phyloP scores from a whole-genome alignment of 2,888 invertebrate genomes.

The Buathra laborator region DNA sequence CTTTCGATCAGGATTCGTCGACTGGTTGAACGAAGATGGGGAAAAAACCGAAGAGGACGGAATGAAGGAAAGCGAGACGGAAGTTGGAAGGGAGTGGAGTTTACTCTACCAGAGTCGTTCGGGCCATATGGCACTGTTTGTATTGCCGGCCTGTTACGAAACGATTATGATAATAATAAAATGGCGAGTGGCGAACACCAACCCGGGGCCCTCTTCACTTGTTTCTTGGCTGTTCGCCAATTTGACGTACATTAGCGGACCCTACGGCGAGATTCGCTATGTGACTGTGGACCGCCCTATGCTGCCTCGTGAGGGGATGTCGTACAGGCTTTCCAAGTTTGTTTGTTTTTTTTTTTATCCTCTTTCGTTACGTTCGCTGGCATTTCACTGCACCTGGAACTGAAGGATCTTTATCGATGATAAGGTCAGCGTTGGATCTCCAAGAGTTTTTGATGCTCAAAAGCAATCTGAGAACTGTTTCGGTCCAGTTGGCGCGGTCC shows the following conservation, averaged over 20 bases:
- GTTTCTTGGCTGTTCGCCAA: slow-evolving; percentile 63
- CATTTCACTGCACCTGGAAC: slow-evolving; percentile 1
- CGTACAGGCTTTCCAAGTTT: background rate
- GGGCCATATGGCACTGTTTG: slow-evolving; percentile 84
- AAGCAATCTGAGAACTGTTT: background rate
- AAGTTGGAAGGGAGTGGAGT: slow-evolving; percentile 33
- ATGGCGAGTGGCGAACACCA: slow-evolving; percentile 54
- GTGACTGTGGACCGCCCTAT: slow-evolving; percentile 37
- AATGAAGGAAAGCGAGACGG: slow-evolving; percentile 35
- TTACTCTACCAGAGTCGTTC: slow-evolving; percentile 69
- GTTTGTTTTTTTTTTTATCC: slow-evolving; percentile 40
- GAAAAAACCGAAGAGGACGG: slow-evolving; percentile 42
- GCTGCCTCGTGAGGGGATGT: slow-evolving; percentile 23
- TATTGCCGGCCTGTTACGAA: slow-evolving; percentile 80
- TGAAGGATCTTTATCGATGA: slow-evolving; percentile 13
- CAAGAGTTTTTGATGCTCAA: background rate
- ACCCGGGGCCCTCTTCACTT: slow-evolving; percentile 36
- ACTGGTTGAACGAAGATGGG: slow-evolving; percentile 32
- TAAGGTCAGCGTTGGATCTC: background rate
- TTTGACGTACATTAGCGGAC: slow-evolving; percentile 57
- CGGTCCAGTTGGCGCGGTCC: slow-evolving; percentile 12
- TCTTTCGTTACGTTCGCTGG: slow-evolving; percentile 11
- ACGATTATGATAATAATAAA: slow-evolving; percentile 80
- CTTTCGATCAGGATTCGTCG: slow-evolving; percentile 49
- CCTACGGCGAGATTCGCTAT: slow-evolving; percentile 24